A percentile compares a stretch with the other conserved stretches of the same genome.
Evolutionary conservation across 1,140 invertebrate species (phyloP).

Genomic region (Heliothis subflexa): DNA sequence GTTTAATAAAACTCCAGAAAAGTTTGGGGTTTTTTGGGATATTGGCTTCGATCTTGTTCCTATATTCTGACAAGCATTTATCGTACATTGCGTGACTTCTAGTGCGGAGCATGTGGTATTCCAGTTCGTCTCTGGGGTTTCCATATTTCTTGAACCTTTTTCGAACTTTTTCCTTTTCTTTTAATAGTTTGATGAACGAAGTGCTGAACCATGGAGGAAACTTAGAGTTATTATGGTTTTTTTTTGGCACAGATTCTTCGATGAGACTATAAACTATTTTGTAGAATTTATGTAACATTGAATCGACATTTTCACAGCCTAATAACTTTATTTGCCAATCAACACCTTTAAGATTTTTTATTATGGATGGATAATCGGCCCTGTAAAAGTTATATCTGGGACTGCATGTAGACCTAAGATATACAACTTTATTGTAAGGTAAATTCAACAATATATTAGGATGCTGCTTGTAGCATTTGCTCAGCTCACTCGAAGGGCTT

Average conservation of each 20-base stretch:
- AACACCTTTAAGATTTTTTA: background rate
- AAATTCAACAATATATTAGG: background rate
- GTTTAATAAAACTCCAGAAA: constrained; percentile 4
- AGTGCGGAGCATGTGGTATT: background rate
- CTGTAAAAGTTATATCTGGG: constrained; percentile 11
- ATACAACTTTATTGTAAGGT: background rate
- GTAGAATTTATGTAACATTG: background rate
- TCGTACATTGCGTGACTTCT: background rate
- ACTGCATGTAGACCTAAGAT: background rate
- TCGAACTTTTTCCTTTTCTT: background rate
- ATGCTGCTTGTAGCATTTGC: background rate
- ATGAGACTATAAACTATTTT: background rate
- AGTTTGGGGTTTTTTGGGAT: background rate
- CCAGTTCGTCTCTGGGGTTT: background rate
- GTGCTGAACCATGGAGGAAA: background rate
- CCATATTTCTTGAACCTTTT: background rate
- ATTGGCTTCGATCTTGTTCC: background rate
- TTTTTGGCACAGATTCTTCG: background rate
- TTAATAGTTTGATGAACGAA: background rate
- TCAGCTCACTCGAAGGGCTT: background rate
- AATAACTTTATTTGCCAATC: background rate
- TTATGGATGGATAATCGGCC: background rate
- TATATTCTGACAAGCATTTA: background rate
- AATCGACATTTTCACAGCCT: background rate
- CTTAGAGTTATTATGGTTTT: background rate